Evolutionary conservation across 2,888 invertebrate species (phyloP), one percentile per base, ranked within the genome.

Genomic region (Patella ulyssiponensis): DNA sequence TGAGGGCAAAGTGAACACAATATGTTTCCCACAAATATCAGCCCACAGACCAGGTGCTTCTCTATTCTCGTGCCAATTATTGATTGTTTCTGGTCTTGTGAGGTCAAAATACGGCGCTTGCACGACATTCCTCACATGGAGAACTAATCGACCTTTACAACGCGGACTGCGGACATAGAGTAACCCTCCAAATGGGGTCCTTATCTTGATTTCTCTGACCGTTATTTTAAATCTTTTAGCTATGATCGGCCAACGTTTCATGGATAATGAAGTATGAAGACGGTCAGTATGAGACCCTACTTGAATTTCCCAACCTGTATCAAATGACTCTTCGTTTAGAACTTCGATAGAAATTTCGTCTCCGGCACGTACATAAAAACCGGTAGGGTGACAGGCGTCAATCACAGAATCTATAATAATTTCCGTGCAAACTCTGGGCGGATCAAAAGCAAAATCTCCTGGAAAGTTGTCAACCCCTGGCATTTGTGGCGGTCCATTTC

Each of bases 1-100:
- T 9, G 64, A 12, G 2, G 64, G 64, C 20, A 64, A 64, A n/a
- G 64, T 64, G n/a, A 64, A 20, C 2, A 64, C 64, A 64, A 64
- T 64, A 64, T 64, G 64, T 20, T 64, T 7, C 12, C 64, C 64
- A 4, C 64, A n/a, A 20, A 64, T 7, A 64, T 64, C 64, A 20
- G 64, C 64, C 64, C 64, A 64, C 64, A 64, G n/a, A 20, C 64
- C 64, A 4, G 64, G 64, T n/a, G 64, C 64, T 11, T 64, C 20
- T 20, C 64, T n/a, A 64, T 64, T 64, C n/a, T 7, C 20, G n/a
- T 64, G n/a, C 64, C 64, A 64, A 20, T 64, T 64, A 4, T 15
- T 64, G 64, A 20, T 5, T n/a, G 64, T 64, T 64, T 64, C 64
- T 9, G 20, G 64, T 15, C 20, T n/a, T 2, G 64, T 64, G 4